Evolutionary conservation across 2,797 vertebrate species (phyloP).

Genomic region (Peromyscus attwateri): DNA sequence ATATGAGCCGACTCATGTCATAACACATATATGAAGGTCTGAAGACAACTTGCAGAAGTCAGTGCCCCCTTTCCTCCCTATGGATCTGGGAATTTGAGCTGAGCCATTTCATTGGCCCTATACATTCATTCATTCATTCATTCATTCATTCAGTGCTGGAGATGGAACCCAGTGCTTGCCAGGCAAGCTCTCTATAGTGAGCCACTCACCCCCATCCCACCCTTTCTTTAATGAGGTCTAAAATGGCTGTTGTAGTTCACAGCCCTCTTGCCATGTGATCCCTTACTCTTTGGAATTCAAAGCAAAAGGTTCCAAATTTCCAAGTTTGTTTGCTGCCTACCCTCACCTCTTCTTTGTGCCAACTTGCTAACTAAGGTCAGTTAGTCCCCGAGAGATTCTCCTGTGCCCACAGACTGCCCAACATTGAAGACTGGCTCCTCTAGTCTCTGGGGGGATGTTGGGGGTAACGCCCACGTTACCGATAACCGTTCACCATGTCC

Average conservation of each 20-base stretch:
- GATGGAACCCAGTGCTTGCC: background rate
- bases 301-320: constrained; percentile 4
- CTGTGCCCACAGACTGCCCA: background rate
- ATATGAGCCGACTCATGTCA: too few species aligned
- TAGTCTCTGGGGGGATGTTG: background rate
- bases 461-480: too few species aligned
- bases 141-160: background rate
- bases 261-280: background rate
- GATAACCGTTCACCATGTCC: too few species aligned
- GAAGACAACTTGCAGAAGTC: background rate
- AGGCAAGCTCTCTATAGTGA: background rate
- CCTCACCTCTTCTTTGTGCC: background rate
- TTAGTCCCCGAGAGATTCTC: background rate
- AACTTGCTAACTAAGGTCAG: constrained; percentile 2
- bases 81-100: background rate
- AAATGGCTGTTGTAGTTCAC: background rate
- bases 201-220: background rate
- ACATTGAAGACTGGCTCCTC: background rate
- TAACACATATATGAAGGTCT: background rate
- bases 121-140: background rate
- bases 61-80: too few species aligned
- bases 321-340: background rate
- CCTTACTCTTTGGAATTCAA: background rate
- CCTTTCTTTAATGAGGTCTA: background rate
- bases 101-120: background rate